Evolutionary conservation across 2,113 vertebrate genomes (phyloP).

Genomic region (Tauraco erythrolophus): DNA sequence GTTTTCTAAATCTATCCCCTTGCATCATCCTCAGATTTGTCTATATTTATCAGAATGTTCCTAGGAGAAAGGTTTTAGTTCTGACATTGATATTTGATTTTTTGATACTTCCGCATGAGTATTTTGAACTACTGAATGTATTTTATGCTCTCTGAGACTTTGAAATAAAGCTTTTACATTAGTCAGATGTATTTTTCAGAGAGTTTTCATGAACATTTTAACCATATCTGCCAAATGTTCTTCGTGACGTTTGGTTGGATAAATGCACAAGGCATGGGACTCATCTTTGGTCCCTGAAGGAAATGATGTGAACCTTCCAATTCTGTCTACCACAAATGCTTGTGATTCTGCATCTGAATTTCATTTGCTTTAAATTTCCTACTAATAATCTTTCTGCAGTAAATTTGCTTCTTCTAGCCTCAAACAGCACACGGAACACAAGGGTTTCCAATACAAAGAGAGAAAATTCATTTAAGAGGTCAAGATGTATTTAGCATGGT

Average conservation of each 20-base stretch:
- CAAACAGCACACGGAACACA: neutral
- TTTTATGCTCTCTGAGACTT: neutral
- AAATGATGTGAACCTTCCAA: neutral
- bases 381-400: neutral
- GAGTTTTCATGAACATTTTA: neutral
- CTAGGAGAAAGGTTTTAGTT: neutral
- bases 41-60: neutral
- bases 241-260: neutral
- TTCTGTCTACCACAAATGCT: neutral
- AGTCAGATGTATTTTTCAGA: neutral
- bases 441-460: neutral
- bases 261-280: rapidly evolving
- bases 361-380: neutral
- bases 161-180: neutral
- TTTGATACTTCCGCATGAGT: neutral
- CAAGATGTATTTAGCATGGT: neutral
- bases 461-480: neutral
- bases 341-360: neutral
- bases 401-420: neutral
- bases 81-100: rapidly evolving
- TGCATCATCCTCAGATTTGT: neutral
- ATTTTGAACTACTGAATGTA: neutral
- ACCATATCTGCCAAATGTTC: neutral
- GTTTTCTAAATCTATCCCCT: neutral
- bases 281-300: neutral